Percentiles rank a stretch among this genome's conserved stretches.
Conservation (phyloP, 2,113 vertebrate species). For the Callaeas wilsoni region DNA sequence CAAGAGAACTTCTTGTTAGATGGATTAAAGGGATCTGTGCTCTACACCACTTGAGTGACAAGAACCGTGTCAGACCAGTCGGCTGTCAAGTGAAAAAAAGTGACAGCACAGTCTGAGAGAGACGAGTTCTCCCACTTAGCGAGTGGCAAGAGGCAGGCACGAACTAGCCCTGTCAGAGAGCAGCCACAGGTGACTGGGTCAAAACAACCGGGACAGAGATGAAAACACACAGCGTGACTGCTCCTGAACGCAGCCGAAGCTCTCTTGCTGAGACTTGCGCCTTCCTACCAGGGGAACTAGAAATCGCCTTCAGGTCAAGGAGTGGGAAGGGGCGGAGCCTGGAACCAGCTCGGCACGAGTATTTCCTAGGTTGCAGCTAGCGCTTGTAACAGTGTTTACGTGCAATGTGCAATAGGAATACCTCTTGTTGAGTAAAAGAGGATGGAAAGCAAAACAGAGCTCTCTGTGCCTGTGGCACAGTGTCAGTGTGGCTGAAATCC, state of each 20-base stretch:
- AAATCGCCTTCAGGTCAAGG: background rate
- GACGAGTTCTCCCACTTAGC: background rate
- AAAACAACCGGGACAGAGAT: slow-evolving; percentile 16
- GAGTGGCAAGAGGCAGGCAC: slow-evolving; percentile 58
- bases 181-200: slow-evolving; percentile 73
- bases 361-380: background rate
- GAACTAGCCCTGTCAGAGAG: slow-evolving; percentile 69
- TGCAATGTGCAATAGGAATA: accelerated
- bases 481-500: background rate
- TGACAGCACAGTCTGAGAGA: background rate
- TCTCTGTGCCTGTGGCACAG: background rate
- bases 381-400: background rate
- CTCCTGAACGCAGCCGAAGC: background rate
- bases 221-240: slow-evolving; percentile 46
- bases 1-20: slow-evolving; percentile 43
- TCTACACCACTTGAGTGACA: slow-evolving; percentile 41
- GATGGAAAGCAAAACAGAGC: background rate
- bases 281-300: background rate
- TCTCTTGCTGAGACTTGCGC: slow-evolving; percentile 77
- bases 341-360: background rate
- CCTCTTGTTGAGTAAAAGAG: background rate
- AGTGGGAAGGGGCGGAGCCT: background rate
- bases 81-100: background rate
- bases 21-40: slow-evolving; percentile 51
- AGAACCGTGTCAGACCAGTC: slow-evolving; percentile 54